Conservation (phyloP, 2,888 invertebrate species). For the Timandra comae region DNA sequence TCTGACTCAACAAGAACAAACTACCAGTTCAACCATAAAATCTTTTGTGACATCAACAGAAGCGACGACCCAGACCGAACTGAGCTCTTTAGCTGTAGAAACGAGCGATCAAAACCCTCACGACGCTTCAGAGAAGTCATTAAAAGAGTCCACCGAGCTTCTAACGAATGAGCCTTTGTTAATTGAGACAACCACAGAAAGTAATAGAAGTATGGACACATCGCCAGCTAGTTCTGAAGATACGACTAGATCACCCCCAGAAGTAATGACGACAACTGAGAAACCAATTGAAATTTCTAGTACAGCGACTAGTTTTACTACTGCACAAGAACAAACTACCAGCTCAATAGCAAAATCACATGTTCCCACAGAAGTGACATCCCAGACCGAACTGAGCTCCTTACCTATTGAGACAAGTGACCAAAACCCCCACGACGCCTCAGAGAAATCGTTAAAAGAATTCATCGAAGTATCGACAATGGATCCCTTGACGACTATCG, state of each 20-base stretch:
- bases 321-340: slow-evolving; percentile 36
- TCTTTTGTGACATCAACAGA: slow-evolving; percentile 52
- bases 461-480: slow-evolving; percentile 36
- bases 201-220: not conserved
- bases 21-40: slow-evolving; percentile 40
- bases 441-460: slow-evolving; percentile 44
- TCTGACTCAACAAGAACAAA: slow-evolving; percentile 42
- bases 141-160: slow-evolving; percentile 35
- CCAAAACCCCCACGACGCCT: slow-evolving; percentile 56
- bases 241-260: slow-evolving; percentile 11
- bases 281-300: slow-evolving; percentile 19
- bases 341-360: slow-evolving; percentile 44
- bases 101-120: slow-evolving; percentile 67
- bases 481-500: slow-evolving; percentile 29
- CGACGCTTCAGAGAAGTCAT: slow-evolving; percentile 42
- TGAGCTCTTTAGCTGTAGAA: slow-evolving; percentile 62
- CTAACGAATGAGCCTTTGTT: slow-evolving; percentile 35
- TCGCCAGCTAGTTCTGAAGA: not conserved
- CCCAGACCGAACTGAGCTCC: slow-evolving; percentile 61
- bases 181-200: not conserved
- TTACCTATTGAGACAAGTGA: slow-evolving; percentile 65
- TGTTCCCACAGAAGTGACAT: slow-evolving; percentile 52
- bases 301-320: slow-evolving; percentile 22
- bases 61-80: slow-evolving; percentile 58
- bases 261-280: slow-evolving; percentile 21